These are phyloP conservation scores for Molothrus ater DNA, from an alignment of 2,797 vertebrate genomes.

Conservation along the genomic window DNA sequence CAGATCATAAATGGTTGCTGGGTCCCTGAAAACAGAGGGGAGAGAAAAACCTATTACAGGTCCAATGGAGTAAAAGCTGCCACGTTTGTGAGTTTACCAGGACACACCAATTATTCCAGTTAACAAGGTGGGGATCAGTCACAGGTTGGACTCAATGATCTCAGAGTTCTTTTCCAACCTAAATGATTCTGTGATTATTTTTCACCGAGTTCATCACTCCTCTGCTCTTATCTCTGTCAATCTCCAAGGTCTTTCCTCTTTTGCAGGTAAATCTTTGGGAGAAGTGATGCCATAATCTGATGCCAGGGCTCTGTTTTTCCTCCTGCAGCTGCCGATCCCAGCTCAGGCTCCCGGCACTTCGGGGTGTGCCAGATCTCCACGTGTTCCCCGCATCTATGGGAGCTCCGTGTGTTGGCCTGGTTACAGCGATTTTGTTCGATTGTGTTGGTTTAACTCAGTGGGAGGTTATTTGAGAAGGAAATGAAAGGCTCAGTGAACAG, in stretches of 20 bases:
- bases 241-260: background rate
- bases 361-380: background rate
- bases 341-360: rapidly evolving
- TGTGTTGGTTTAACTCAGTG: constrained; percentile 55
- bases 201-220: background rate
- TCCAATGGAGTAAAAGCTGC: rapidly evolving
- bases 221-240: background rate
- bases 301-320: background rate
- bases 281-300: rapidly evolving
- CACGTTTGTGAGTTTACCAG: background rate
- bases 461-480: constrained; percentile 55
- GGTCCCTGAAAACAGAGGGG: background rate
- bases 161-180: background rate
- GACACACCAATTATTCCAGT: background rate
- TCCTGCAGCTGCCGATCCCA: background rate
- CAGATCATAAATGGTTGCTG: background rate
- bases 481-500: constrained; percentile 37
- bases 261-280: background rate
- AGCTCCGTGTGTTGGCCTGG: background rate
- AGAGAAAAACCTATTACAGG: background rate
- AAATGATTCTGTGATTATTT: background rate
- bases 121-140: background rate
- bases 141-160: background rate
- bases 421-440: background rate
- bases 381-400: background rate